These are phyloP conservation scores for Apamea sordens DNA, from an alignment of 2,888 invertebrate species.

Conservation along the genomic window DNA sequence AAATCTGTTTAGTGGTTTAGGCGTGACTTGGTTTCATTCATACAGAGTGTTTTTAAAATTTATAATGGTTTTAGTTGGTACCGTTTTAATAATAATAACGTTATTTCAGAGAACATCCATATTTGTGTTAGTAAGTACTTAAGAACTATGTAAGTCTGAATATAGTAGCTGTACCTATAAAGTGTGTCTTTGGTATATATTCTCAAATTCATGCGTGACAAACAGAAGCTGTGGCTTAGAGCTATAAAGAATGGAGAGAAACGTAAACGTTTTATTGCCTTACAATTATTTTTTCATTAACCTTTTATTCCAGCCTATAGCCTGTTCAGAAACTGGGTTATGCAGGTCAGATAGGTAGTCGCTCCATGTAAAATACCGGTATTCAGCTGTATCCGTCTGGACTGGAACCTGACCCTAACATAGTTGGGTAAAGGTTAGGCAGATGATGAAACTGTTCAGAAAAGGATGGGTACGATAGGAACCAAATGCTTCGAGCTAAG, in stretches of 20 bases:
- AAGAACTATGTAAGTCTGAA: not conserved
- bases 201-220: not conserved
- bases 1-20: no score
- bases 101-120: no score
- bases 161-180: not conserved
- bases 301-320: not conserved
- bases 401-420: no score
- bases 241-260: slow-evolving; percentile 17
- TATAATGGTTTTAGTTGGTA: not conserved
- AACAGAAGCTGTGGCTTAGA: slow-evolving; percentile 6
- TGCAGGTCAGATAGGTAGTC: no score
- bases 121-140: no score
- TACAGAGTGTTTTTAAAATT: not conserved
- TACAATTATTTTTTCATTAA: slow-evolving; percentile 19
- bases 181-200: not conserved
- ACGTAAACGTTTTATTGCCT: slow-evolving; percentile 14
- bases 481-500: no score
- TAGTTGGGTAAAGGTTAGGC: no score
- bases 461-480: no score
- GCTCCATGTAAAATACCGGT: no score
- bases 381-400: no score
- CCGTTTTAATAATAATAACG: not conserved
- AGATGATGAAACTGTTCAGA: no score
- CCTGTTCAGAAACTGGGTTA: not conserved
- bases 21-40: no score